Conservation (phyloP, 2,797 vertebrate genomes). For the Leptatherina wallacei region DNA sequence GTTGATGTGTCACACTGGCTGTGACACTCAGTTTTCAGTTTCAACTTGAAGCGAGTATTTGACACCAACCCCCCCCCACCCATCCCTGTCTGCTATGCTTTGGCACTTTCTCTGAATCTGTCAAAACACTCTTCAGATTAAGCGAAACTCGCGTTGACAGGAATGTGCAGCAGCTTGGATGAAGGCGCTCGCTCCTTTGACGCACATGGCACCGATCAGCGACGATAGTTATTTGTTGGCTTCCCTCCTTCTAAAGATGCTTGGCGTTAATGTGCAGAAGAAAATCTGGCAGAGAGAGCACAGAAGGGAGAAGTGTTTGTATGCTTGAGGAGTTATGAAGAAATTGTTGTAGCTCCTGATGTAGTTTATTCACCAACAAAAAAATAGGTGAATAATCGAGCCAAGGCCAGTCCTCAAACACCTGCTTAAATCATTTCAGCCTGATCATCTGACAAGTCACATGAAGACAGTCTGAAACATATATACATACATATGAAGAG, state of each 20-base stretch:
- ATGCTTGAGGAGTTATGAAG: conserved; percentile 19
- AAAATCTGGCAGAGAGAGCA: background rate
- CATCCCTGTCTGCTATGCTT: conserved; percentile 45
- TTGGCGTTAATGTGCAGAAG: conserved; percentile 13
- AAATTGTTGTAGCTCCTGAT: too few relatives aligned
- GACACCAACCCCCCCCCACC: conserved; percentile 46
- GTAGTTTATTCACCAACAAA: too few relatives aligned
- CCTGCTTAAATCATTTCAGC: too few relatives aligned
- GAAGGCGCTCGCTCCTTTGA: conserved; percentile 25
- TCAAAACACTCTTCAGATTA: conserved; percentile 63
- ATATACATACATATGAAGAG: too few relatives aligned
- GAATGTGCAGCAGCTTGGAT: conserved; percentile 14
- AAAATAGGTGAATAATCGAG: too few relatives aligned
- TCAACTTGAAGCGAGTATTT: conserved; percentile 50
- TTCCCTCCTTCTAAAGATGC: conserved; percentile 21
- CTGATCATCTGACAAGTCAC: too few relatives aligned
- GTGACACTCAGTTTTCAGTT: conserved; percentile 58
- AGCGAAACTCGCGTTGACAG: conserved; percentile 55
- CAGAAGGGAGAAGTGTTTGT: conserved; percentile 11
- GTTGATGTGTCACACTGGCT: conserved; percentile 31
- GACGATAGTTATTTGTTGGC: conserved; percentile 29
- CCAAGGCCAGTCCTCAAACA: too few relatives aligned
- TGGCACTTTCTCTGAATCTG: conserved; percentile 54
- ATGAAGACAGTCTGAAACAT: too few relatives aligned
- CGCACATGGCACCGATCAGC: conserved; percentile 42